These are phyloP conservation scores for Spea hammondii DNA, from an alignment of 2,797 vertebrate genomes.

Conservation along the genomic window DNA sequence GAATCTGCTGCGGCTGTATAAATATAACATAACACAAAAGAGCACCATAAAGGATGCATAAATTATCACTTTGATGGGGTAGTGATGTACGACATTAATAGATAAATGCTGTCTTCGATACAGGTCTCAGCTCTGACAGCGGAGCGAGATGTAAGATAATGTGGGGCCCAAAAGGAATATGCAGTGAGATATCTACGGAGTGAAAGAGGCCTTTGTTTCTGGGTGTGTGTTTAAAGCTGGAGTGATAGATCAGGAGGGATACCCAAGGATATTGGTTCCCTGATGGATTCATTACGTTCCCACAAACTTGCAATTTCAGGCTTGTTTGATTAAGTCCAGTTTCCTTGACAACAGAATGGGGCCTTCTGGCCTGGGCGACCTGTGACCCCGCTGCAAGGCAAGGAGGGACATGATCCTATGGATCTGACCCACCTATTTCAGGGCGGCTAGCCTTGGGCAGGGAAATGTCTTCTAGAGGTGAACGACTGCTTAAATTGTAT, in stretches of 20 bases:
- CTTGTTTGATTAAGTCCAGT: conserved; percentile 89
- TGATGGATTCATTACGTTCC: conserved; percentile 74
- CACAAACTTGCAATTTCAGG: conserved; percentile 79
- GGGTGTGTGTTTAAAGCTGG: conserved; percentile 68
- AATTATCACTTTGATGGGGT: no score
- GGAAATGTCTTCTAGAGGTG: conserved; percentile 43
- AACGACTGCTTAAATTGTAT: conserved; percentile 48
- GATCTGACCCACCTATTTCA: conserved; percentile 44
- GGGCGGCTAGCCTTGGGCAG: conserved; percentile 37
- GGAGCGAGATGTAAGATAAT: conserved; percentile 42
- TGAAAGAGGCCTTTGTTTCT: conserved; percentile 68
- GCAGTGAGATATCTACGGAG: conserved; percentile 37
- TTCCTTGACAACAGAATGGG: conserved; percentile 77
- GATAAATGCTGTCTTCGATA: not conserved
- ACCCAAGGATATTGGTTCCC: conserved; percentile 58
- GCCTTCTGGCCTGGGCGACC: conserved; percentile 83
- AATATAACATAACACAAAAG: no score
- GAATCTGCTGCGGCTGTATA: no score
- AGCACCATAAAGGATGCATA: no score
- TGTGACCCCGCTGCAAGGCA: conserved; percentile 74
- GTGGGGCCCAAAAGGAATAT: conserved; percentile 47
- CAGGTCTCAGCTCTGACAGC: not conserved
- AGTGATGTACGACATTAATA: no score
- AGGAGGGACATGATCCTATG: conserved; percentile 58
- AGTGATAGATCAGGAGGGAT: conserved; percentile 67